phyloP scores from a whole-genome alignment of 2,797 vertebrate species.

The Champsocephalus gunnari region DNA sequence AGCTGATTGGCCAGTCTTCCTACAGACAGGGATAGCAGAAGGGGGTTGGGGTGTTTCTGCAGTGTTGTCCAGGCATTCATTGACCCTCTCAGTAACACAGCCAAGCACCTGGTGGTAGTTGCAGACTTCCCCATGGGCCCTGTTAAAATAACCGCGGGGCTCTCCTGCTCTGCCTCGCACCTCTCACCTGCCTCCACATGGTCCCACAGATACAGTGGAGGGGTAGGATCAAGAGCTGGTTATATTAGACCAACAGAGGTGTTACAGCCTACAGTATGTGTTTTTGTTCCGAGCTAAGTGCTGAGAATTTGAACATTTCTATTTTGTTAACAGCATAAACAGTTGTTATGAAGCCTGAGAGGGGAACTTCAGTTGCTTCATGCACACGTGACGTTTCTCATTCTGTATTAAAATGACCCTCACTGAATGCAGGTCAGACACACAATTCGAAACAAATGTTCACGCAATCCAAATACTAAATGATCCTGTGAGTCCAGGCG shows the following conservation, averaged over 20 bases:
- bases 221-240: constrained; percentile 49
- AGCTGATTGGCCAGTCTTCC: constrained; percentile 80
- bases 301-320: neutral
- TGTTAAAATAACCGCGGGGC: constrained; percentile 79
- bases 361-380: neutral
- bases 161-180: constrained; percentile 58
- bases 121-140: constrained; percentile 75
- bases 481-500: constrained; percentile 41
- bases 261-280: constrained; percentile 32
- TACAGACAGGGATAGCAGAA: constrained; percentile 46
- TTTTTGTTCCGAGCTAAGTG: constrained; percentile 8
- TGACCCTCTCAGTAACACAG: constrained; percentile 80
- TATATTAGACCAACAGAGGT: constrained; percentile 38
- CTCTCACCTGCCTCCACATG: constrained; percentile 56
- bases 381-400: neutral
- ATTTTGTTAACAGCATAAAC: neutral
- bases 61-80: constrained; percentile 74
- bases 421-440: neutral
- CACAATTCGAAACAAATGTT: neutral
- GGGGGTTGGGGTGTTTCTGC: constrained; percentile 61
- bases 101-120: constrained; percentile 83
- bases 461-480: constrained; percentile 3
- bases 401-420: neutral
- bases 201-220: constrained; percentile 31
- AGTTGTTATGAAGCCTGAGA: neutral